Percentiles rank a stretch among this genome's conserved stretches.
phyloP scores from a whole-genome alignment of 1,140 invertebrate species.

The Mylabris phalerata region DNA sequence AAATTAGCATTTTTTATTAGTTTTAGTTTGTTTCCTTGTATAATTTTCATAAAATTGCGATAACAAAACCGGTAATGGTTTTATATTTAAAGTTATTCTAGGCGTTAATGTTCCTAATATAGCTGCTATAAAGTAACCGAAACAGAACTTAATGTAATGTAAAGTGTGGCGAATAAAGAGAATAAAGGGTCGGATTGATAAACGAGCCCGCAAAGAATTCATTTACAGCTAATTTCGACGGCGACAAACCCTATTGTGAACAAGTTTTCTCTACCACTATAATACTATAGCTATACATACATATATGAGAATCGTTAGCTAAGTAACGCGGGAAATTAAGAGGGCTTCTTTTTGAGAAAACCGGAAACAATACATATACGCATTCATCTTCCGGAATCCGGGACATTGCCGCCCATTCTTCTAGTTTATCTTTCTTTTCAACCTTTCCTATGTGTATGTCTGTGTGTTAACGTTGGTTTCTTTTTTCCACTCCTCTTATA shows the following conservation, averaged over 20 bases:
- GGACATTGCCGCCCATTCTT: too few species aligned
- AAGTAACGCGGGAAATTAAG: slow-evolving; percentile 41
- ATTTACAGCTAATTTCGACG: slow-evolving; percentile 39
- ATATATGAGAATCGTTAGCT: slow-evolving; percentile 35
- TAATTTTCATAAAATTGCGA: background rate
- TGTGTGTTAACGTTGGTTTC: too few species aligned
- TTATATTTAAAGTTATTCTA: slow-evolving; percentile 2
- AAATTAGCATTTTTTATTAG: too few species aligned
- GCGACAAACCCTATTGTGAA: slow-evolving; percentile 36
- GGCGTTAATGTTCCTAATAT: slow-evolving; percentile 5
- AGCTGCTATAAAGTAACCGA: slow-evolving; percentile 10
- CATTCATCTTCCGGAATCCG: slow-evolving; percentile 38
- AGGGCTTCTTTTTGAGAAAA: slow-evolving; percentile 38
- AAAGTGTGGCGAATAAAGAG: slow-evolving; percentile 22
- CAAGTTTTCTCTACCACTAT: slow-evolving; percentile 20
- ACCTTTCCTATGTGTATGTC: too few species aligned
- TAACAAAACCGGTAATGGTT: slow-evolving; percentile 9
- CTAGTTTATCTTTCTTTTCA: too few species aligned
- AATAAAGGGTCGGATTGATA: slow-evolving; percentile 33
- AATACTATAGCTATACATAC: background rate
- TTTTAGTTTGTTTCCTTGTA: too few species aligned
- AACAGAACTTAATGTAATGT: slow-evolving; percentile 17
- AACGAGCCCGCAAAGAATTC: slow-evolving; percentile 38
- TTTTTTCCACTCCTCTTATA: too few species aligned
- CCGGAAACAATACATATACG: slow-evolving; percentile 43